Conservation (phyloP, 2,888 invertebrate species). For the Drosophila tanythrix region DNA sequence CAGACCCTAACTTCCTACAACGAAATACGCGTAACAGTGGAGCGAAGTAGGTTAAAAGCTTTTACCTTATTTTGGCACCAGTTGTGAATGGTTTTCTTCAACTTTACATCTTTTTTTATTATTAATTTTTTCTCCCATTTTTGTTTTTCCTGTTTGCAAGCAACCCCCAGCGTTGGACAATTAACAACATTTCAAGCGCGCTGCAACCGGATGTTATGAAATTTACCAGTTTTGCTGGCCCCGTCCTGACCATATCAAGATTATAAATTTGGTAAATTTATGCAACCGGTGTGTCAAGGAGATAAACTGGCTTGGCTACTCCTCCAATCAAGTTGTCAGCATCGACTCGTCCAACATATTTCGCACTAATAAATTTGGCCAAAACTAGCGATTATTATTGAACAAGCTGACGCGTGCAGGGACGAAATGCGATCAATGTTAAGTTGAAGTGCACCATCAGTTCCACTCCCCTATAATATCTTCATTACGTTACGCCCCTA, state of each 20-base stretch:
- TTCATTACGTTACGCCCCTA: constrained; percentile 26
- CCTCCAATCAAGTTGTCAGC: constrained; percentile 73
- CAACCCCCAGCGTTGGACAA: constrained; percentile 64
- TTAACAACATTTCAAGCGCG: constrained; percentile 80
- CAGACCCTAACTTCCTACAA: constrained; percentile 62
- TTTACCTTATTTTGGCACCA: constrained; percentile 76
- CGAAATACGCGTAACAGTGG: constrained; percentile 57
- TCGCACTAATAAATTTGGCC: constrained; percentile 50
- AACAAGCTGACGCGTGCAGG: constrained; percentile 51
- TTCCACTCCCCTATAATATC: background rate
- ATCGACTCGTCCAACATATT: constrained; percentile 56
- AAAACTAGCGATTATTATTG: constrained; percentile 32
- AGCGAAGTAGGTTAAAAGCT: constrained; percentile 73
- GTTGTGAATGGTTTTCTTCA: constrained; percentile 17
- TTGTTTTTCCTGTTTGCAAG: constrained; percentile 57
- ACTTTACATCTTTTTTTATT: constrained; percentile 5
- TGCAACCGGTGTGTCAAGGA: constrained; percentile 64
- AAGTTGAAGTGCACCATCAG: constrained; percentile 68
- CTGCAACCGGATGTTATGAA: constrained; percentile 80
- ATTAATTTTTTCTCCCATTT: constrained; percentile 6
- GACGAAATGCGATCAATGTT: constrained; percentile 69
- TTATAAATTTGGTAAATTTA: constrained; percentile 77
- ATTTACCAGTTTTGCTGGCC: constrained; percentile 68
- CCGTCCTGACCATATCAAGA: constrained; percentile 69
- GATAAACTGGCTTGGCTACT: constrained; percentile 37